These are phyloP conservation scores for Siphonodentalium dalli DNA, from an alignment of 2,888 invertebrate genomes.

Conservation along the genomic window DNA sequence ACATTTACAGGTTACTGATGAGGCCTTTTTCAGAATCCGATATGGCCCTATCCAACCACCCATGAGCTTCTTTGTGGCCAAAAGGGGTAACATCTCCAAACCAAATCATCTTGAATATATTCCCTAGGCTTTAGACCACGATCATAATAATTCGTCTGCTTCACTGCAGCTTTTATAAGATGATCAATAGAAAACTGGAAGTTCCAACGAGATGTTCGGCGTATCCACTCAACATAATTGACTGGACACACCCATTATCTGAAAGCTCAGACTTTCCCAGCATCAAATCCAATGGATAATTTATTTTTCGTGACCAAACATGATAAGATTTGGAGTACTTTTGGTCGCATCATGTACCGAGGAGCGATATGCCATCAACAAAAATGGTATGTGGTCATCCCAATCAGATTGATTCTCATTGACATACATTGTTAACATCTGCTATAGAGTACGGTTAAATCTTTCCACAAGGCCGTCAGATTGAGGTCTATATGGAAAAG, in stretches of 20 bases:
- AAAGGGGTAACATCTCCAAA: conserved; percentile 26
- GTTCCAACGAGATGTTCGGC: conserved; percentile 80
- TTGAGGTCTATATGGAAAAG: conserved; percentile 16
- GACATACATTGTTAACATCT: conserved; percentile 16
- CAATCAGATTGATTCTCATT: conserved; percentile 20
- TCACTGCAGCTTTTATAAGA: conserved; percentile 4
- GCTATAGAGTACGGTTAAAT: conserved; percentile 15
- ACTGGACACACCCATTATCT: conserved; percentile 6
- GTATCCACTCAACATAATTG: conserved; percentile 21
- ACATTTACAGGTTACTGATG: conserved; percentile 8
- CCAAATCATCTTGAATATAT: conserved; percentile 5
- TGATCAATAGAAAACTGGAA: conserved; percentile 38
- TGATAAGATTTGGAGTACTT: conserved; percentile 14
- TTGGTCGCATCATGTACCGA: conserved; percentile 20
- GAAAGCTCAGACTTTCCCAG: conserved; percentile 5
- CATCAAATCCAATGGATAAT: conserved; percentile 20
- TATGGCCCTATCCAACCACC: conserved; percentile 27
- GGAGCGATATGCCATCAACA: conserved; percentile 24
- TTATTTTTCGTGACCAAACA: conserved; percentile 19
- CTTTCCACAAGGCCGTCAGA: conserved; percentile 21
- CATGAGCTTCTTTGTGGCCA: conserved; percentile 11
- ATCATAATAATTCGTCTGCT: conserved; percentile 18
- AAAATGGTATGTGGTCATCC: conserved; percentile 19
- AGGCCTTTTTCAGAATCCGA: conserved; percentile 4
- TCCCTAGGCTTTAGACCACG: conserved; percentile 5